Conservation (phyloP, 2,888 invertebrate genomes). For the Mythimna albipuncta region DNA sequence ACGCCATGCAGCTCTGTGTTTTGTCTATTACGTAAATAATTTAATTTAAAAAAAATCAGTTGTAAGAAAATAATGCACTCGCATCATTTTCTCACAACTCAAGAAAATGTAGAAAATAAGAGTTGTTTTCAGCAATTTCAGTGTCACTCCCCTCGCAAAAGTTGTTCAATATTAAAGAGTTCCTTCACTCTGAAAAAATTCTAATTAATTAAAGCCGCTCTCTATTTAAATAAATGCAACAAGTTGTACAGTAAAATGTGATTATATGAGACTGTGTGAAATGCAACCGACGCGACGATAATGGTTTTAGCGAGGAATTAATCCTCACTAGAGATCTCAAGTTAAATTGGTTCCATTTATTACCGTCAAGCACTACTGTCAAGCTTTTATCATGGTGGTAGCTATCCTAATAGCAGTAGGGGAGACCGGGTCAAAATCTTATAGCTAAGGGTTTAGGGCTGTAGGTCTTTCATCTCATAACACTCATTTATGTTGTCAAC, state of each 20-base stretch:
- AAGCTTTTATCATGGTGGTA: neutral
- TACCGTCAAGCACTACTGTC: constrained; percentile 3
- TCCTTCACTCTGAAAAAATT: neutral
- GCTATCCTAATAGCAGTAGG: too few relatives aligned
- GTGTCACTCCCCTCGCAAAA: neutral
- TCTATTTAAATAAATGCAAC: neutral
- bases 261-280: neutral
- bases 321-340: neutral
- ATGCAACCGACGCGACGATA: neutral
- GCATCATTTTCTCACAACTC: too few relatives aligned
- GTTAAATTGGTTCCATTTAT: constrained; percentile 1
- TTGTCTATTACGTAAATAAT: too few relatives aligned
- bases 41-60: too few relatives aligned
- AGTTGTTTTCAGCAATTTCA: neutral
- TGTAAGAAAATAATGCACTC: too few relatives aligned
- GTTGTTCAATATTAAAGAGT: neutral
- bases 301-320: neutral
- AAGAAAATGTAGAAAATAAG: too few relatives aligned
- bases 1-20: too few relatives aligned
- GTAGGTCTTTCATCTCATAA: too few relatives aligned
- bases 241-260: constrained; percentile 1
- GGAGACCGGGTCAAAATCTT: too few relatives aligned
- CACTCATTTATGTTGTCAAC: too few relatives aligned
- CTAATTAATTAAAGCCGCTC: neutral
- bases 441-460: too few relatives aligned